phyloP scores from a whole-genome alignment of 2,797 vertebrate species.

The Semotilus atromaculatus region DNA sequence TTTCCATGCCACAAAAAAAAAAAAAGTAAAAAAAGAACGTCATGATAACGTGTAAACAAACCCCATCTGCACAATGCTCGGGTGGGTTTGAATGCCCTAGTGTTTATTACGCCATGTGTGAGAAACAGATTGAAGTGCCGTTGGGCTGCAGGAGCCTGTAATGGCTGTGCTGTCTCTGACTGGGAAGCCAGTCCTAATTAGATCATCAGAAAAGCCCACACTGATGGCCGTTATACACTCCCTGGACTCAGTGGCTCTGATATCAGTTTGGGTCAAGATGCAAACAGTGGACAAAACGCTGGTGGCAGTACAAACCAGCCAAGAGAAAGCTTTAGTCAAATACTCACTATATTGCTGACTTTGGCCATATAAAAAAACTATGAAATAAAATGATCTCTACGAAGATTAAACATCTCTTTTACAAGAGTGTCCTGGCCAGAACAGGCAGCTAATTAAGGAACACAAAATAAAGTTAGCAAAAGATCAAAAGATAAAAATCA shows the following conservation, averaged over 20 bases:
- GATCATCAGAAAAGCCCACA: constrained; percentile 62
- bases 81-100: constrained; percentile 46
- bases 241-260: constrained; percentile 42
- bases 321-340: constrained; percentile 1
- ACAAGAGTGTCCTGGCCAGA: background rate
- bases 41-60: constrained; percentile 52
- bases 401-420: background rate
- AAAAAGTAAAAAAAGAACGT: background rate
- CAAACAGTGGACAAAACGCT: constrained; percentile 38
- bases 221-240: constrained; percentile 47
- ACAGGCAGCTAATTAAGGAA: background rate
- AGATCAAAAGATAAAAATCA: background rate
- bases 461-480: background rate
- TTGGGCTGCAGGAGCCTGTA: constrained; percentile 48
- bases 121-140: constrained; percentile 59
- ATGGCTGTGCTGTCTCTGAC: constrained; percentile 55
- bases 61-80: constrained; percentile 54
- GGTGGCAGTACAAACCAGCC: constrained; percentile 4
- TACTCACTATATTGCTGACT: background rate
- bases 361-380: background rate
- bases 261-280: constrained; percentile 53
- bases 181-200: constrained; percentile 59
- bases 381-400: background rate
- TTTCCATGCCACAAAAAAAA: constrained; percentile 25
- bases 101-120: constrained; percentile 62